A percentile compares a stretch with the other conserved stretches of the same genome.
These are phyloP conservation scores for Zeus faber DNA, from an alignment of 2,113 vertebrate species.

Conservation along the genomic window DNA sequence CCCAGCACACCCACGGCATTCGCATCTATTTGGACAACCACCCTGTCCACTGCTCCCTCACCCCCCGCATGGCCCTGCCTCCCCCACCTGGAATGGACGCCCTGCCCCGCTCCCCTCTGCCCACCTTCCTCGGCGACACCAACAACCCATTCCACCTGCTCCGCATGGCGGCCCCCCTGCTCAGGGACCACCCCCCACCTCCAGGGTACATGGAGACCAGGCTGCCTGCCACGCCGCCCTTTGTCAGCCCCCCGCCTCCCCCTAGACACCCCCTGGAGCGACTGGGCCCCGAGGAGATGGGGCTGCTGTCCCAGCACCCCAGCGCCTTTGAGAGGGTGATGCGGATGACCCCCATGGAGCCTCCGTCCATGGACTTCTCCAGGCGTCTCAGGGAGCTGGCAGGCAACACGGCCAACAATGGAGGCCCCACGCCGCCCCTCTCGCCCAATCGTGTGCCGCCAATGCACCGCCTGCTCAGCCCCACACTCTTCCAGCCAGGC, in stretches of 20 bases:
- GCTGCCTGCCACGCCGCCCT: constrained; percentile 91
- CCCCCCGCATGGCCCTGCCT: constrained; percentile 94
- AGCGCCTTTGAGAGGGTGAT: constrained; percentile 99
- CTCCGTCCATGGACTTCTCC: constrained; percentile 98
- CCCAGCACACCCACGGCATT: constrained; percentile 97
- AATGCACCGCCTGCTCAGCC: constrained; percentile 96
- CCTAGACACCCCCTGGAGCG: constrained; percentile 88
- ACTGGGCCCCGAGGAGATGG: constrained; percentile 98
- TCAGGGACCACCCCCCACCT: constrained; percentile 83
- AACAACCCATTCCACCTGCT: constrained; percentile 96
- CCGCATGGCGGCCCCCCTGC: constrained; percentile 93
- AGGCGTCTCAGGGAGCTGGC: constrained; percentile 94
- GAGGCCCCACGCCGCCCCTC: constrained; percentile 92
- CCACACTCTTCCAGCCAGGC: constrained; percentile 88
- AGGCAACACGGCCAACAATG: constrained; percentile 83
- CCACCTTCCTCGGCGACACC: constrained; percentile 93
- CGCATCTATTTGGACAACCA: constrained; percentile 99
- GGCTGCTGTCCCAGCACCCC: constrained; percentile 98
- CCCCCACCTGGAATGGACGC: constrained; percentile 88
- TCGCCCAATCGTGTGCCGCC: constrained; percentile 94
- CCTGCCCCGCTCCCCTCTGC: constrained; percentile 92
- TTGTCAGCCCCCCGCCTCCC: constrained; percentile 93
- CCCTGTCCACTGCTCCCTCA: constrained; percentile 89
- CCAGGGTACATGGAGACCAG: constrained; percentile 86
- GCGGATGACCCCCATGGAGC: constrained; percentile 95